phyloP scores from a whole-genome alignment of 2,113 vertebrate species.

The Tursiops truncatus region DNA sequence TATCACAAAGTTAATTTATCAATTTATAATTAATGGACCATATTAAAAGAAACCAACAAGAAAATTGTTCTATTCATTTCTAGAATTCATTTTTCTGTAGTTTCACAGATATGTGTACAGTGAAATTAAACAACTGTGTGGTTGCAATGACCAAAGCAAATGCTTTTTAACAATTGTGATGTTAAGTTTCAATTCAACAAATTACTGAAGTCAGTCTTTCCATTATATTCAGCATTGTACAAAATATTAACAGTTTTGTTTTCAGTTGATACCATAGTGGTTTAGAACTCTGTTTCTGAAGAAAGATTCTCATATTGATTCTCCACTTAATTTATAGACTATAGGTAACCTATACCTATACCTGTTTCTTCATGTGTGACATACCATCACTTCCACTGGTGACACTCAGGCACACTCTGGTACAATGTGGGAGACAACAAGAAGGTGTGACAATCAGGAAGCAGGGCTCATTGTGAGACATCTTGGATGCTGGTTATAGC shows the following conservation, averaged over 20 bases:
- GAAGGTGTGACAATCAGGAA: neutral
- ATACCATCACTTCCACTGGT: neutral
- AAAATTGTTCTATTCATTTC: neutral
- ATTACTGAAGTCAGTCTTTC: neutral
- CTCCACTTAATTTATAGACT: neutral
- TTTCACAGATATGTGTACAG: neutral
- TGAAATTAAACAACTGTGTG: neutral
- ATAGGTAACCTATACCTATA: neutral
- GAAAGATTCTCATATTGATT: neutral
- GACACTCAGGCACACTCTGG: neutral
- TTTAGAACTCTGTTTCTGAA: neutral
- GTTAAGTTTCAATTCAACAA: neutral
- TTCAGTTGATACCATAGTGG: neutral
- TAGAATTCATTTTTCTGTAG: neutral
- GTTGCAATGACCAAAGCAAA: neutral
- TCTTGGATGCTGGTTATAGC: neutral
- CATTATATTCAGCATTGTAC: neutral
- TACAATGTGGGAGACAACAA: neutral
- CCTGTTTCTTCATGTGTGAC: neutral
- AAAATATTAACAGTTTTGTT: neutral
- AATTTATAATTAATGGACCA: neutral
- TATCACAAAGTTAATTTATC: neutral
- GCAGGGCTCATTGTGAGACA: neutral
- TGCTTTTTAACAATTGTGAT: neutral
- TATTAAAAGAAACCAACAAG: neutral